phyloP scores from a whole-genome alignment of 92 coral and sea anemone genomes.

The Pocillopora grandis region DNA sequence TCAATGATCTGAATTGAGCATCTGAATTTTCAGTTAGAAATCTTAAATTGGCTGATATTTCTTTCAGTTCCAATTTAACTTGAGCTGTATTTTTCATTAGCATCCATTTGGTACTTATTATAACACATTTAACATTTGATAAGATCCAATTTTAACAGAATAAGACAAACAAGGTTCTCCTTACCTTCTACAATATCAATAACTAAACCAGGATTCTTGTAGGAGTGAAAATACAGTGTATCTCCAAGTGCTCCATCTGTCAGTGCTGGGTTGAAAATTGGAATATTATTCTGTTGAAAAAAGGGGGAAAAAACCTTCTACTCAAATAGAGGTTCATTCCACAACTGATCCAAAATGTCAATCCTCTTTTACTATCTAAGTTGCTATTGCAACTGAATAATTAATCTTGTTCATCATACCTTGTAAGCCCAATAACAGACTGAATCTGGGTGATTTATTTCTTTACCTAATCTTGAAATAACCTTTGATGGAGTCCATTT shows the following conservation, averaged over 20 bases:
- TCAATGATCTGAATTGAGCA: neutral
- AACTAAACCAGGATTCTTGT: constrained; percentile 85
- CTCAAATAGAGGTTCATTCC: neutral
- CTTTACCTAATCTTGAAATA: constrained; percentile 88
- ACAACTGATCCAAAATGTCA: no score
- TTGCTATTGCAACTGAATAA: neutral
- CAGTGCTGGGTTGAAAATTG: constrained; percentile 89
- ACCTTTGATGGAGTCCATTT: constrained; percentile 98
- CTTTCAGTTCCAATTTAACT: no score
- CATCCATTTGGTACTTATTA: neutral
- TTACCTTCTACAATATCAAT: constrained; percentile 91
- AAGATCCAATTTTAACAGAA: neutral
- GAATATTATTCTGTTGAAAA: constrained; percentile 78
- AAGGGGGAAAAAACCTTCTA: neutral
- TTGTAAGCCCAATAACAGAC: constrained; percentile 97
- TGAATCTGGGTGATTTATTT: constrained; percentile 91
- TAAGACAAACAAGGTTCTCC: no score
- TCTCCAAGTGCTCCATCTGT: constrained; percentile 98
- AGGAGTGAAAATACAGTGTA: constrained; percentile 83
- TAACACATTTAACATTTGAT: neutral
- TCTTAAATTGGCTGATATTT: no score
- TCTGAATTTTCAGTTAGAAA: no score
- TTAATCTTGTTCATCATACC: constrained; percentile 47
- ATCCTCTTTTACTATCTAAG: no score
- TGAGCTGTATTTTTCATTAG: no score